These are phyloP conservation scores for Scaptomyza pallida DNA, from an alignment of 1,140 invertebrate species.

Conservation along the genomic window DNA sequence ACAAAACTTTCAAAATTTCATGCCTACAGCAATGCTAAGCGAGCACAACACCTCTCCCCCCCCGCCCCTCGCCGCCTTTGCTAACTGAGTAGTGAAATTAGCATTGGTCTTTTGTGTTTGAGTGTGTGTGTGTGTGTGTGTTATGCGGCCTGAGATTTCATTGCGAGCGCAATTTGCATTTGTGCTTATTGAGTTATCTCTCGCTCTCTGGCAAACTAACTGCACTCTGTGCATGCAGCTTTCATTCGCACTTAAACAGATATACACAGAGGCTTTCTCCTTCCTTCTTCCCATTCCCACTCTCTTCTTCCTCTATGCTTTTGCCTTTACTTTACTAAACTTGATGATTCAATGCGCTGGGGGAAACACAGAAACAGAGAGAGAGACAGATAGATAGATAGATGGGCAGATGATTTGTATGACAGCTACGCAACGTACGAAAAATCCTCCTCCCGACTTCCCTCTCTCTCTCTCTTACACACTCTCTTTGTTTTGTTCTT, in stretches of 20 bases:
- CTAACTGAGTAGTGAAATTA: conserved; percentile 30
- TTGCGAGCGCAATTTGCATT: conserved; percentile 71
- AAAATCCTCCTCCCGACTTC: neutral
- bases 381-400: conserved; percentile 31
- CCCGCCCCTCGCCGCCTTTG: neutral
- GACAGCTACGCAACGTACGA: conserved; percentile 46
- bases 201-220: conserved; percentile 66
- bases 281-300: no score
- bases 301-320: no score
- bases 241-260: conserved; percentile 78
- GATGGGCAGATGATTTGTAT: conserved; percentile 71
- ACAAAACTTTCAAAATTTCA: conserved; percentile 11
- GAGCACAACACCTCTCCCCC: neutral
- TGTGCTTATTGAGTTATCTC: conserved; percentile 78
- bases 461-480: neutral
- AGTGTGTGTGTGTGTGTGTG: conserved; percentile 10
- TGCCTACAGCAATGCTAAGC: conserved; percentile 2
- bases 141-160: conserved; percentile 51
- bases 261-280: conserved; percentile 5
- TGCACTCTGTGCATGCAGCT: conserved; percentile 42
- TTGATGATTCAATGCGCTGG: conserved; percentile 70
- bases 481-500: neutral
- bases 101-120: conserved; percentile 35
- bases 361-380: conserved; percentile 4
- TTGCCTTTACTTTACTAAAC: conserved; percentile 42